These are phyloP conservation scores for Potamilus streckersoni DNA, from an alignment of 1,140 invertebrate genomes.

Conservation along the genomic window DNA sequence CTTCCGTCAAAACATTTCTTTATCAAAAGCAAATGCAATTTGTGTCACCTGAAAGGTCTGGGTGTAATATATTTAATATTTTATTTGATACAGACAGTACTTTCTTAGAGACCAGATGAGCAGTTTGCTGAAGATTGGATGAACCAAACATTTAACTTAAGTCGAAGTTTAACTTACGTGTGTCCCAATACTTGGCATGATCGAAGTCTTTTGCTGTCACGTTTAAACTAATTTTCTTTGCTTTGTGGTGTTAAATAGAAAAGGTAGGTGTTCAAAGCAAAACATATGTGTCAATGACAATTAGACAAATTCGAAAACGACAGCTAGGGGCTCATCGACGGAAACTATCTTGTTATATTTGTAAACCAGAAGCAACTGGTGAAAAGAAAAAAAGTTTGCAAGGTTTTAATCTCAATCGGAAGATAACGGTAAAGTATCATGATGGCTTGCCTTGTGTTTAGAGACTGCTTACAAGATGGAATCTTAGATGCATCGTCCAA, in stretches of 20 bases:
- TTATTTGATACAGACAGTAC: conserved; percentile 19
- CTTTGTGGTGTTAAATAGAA: conserved; percentile 23
- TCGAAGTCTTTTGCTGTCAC: conserved; percentile 13
- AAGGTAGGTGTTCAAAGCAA: conserved; percentile 12
- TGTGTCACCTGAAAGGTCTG: conserved; percentile 3
- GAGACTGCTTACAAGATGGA: neutral
- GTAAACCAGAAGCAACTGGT: neutral
- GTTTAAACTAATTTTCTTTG: conserved; percentile 2
- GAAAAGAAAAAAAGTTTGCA: neutral
- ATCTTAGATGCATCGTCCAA: neutral
- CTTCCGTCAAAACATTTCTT: conserved; percentile 5
- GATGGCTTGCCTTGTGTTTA: conserved; percentile 16
- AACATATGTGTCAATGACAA: conserved; percentile 10
- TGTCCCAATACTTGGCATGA: conserved; percentile 8
- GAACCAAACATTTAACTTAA: conserved; percentile 11
- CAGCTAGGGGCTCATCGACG: conserved; percentile 8
- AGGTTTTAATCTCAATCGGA: conserved; percentile 6
- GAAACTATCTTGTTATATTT: neutral
- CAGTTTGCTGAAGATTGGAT: conserved; percentile 8
- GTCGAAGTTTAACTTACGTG: conserved; percentile 10
- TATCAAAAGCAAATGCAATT: conserved; percentile 1
- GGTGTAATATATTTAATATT: conserved; percentile 17
- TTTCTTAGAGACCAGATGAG: conserved; percentile 14
- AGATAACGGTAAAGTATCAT: conserved; percentile 9
- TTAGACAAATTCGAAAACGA: conserved; percentile 2